Conservation (phyloP, 2,113 vertebrate species). For the Hirundichthys speculiger region DNA sequence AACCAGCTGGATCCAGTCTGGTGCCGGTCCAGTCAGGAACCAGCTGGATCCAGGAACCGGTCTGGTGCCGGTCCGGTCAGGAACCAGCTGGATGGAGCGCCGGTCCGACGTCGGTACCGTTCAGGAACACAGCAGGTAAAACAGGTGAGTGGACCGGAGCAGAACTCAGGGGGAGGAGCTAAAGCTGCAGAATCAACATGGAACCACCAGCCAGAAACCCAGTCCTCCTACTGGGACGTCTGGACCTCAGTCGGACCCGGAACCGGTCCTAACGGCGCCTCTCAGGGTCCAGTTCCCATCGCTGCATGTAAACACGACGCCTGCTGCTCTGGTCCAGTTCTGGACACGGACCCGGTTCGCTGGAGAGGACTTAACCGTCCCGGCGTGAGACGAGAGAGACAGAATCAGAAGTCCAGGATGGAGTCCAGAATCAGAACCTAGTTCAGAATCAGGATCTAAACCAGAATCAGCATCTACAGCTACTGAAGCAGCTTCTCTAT, state of each 20-base stretch:
- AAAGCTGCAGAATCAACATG: not conserved
- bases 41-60: no score
- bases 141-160: slow-evolving; percentile 6
- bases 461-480: not conserved
- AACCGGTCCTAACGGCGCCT: not conserved
- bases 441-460: no score
- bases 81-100: no score
- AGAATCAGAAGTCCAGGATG: slow-evolving; percentile 1
- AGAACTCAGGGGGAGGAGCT: not conserved
- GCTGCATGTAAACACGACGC: slow-evolving; percentile 29
- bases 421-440: not conserved
- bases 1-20: no score
- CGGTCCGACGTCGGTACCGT: no score
- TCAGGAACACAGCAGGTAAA: not conserved
- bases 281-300: not conserved
- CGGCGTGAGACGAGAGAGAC: slow-evolving; percentile 28
- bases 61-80: no score
- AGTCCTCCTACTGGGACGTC: no score
- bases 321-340: not conserved
- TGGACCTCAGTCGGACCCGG: no score
- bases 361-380: slow-evolving; percentile 4
- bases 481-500: not conserved
- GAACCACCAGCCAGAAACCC: no score
- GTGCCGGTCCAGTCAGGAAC: no score
- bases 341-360: not conserved